Conservation (phyloP, 92 coral and sea anemone genomes). For the Scolanthus callimorphus region DNA sequence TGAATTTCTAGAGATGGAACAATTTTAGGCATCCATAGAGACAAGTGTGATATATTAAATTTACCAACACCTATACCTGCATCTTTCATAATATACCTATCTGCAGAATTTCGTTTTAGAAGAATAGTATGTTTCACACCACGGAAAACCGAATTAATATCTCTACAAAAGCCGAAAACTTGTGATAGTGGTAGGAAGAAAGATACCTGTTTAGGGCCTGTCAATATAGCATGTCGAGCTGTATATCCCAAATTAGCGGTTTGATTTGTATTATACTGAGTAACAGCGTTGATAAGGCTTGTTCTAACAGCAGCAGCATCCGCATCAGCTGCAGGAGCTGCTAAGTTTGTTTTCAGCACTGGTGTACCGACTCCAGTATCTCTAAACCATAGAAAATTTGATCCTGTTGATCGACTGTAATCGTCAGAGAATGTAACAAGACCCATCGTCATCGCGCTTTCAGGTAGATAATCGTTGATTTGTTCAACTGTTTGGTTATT, state of each 20-base stretch:
- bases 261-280: conserved; percentile 2
- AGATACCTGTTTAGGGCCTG: conserved; percentile 10
- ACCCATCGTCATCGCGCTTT: not conserved
- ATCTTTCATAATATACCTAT: not conserved
- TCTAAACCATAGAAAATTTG: conserved; percentile 3
- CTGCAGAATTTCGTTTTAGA: not conserved
- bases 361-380: conserved; percentile 1
- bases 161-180: conserved; percentile 1
- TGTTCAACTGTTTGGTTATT: conserved; percentile 2
- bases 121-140: not conserved
- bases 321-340: not conserved
- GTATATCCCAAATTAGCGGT: conserved; percentile 12
- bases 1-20: conserved; percentile 8
- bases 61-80: conserved; percentile 10
- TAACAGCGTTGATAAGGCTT: not conserved
- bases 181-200: conserved; percentile 3
- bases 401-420: not conserved
- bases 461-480: not conserved
- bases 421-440: conserved; percentile 3
- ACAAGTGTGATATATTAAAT: conserved; percentile 7
- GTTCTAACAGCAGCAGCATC: not conserved
- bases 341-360: not conserved
- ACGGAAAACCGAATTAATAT: not conserved
- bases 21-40: conserved; percentile 13
- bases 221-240: conserved; percentile 4